Evolutionary conservation across 2,113 vertebrate species (phyloP), one percentile per base, ranked within the genome.

Genomic region (Protomyctophum bolini): DNA sequence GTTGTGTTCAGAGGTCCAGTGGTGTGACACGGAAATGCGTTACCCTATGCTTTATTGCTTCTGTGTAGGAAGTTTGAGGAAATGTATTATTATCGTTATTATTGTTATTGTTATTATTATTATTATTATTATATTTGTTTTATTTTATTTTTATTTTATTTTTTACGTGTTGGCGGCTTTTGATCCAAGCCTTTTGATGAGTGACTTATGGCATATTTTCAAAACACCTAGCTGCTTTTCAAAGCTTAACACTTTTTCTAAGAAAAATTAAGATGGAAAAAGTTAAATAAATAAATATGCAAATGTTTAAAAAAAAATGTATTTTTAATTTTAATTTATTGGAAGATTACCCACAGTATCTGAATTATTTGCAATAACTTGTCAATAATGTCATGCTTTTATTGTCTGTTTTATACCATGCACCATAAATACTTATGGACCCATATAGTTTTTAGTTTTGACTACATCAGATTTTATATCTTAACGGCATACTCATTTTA

Each of bases 241-340:
- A 82, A 81, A 82, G 49, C 47, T 77, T 81, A 79, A 70, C 57
- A 61, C 70, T 80, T 79, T 21, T 87, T 87, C 61, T 85, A 77
- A 57, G 74, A 83, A 58, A 63, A 56, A 52, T 21, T 51, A 69
- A 72, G 45, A 28, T 11, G 10, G n/a, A 56, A 54, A 66, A 66
- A 54, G 29, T 21, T 21, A 41, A n/a, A 14, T 46, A 41, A 41
- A 41, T 41, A 41, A 61, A 57, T 51, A 75, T 54, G 11, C 57
- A 66, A 76, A 49, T 21, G 15, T 77, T 77, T 66, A 73, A 72
- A 68, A 82, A 85, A 80, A 84, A 79, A 79, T 84, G 80, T 91
- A 92, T 92, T 94, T 94, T 92, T 88, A 6, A 86, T 87, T 83
- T 74, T 21, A 92, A 93, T 93, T 92, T 93, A 93, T 93, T 91